Evolutionary conservation across 2,113 vertebrate genomes (phyloP), one percentile per base, ranked within the genome.

Genomic region (Macquaria ambigua): DNA sequence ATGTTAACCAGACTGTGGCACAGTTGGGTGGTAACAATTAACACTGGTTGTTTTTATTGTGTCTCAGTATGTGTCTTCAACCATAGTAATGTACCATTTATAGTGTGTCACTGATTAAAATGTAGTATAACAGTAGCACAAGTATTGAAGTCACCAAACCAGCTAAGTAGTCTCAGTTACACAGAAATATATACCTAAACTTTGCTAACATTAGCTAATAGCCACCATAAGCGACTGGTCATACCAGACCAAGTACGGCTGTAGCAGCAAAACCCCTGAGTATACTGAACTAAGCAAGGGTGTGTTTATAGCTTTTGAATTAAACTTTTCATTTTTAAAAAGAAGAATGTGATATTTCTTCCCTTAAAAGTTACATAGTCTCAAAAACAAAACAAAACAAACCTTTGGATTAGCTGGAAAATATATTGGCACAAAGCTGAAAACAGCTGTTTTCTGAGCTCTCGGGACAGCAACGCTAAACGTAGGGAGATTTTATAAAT

Each of bases 11-110:
- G 61, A 52, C 1, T 12, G 59, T 46, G 46, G 34, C 48, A 72
- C 46, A 15, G 76, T 15, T 77, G 46, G 43, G 53, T 73, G 46
- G 5, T 12, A 39, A 80, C 66, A 76, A 18, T 48, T 75, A 56
- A 74, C 74, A 80, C 37, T 0, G 48, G 5, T 18, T 75, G 46
- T 75, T 74, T 43, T 73, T 70, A 68, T 59, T 77, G 5, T 46
- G 43, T 59, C 12, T 56, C 37, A 67, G 77, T 31, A 59, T 12
- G 8, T 69, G 14, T 67, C 20, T 34, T 46, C 69, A 63, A 55
- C 2, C 15, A 15, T 3, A 52, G 31, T 6, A n/a, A 39, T 53
- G 72, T 66, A 16, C 37, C 23, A 12, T 41, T 71, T 59, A 39
- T 16, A 77, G 43, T 52, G n/a, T 59, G n/a, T 52, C 11, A 43